phyloP scores from a whole-genome alignment of 2,113 vertebrate genomes.

The Alosa alosa region DNA sequence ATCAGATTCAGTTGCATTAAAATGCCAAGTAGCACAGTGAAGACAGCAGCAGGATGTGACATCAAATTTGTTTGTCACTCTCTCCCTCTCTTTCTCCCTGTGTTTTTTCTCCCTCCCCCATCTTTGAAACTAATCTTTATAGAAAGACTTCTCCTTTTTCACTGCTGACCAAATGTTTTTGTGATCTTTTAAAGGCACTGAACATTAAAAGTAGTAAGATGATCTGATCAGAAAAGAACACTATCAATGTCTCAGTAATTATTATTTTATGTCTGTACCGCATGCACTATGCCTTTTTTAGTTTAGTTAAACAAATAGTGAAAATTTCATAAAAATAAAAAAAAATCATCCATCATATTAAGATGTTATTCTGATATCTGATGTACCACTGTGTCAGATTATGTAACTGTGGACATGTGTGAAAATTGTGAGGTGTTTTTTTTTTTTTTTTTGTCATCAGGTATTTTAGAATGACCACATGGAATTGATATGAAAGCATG shows the following conservation, averaged over 20 bases:
- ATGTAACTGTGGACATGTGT: neutral
- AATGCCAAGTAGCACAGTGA: constrained; percentile 79
- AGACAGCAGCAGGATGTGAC: constrained; percentile 76
- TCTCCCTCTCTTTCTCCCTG: constrained; percentile 60
- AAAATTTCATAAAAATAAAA: no score
- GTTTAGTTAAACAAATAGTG: no score
- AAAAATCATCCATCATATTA: no score
- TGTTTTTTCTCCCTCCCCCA: constrained; percentile 31
- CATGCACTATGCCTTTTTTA: no score
- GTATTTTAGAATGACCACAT: neutral
- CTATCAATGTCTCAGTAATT: no score
- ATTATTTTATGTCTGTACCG: no score
- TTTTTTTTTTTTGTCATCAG: neutral
- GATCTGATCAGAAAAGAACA: no score
- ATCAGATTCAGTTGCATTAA: constrained; percentile 79
- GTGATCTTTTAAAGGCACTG: neutral
- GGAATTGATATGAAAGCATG: no score
- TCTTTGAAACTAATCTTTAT: constrained; percentile 20
- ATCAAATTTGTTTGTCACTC: constrained; percentile 78
- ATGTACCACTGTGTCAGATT: neutral
- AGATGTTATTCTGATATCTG: neutral
- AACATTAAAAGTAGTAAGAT: neutral
- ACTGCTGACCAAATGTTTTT: neutral
- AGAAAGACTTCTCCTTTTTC: neutral
- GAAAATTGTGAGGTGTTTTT: neutral